Evolutionary conservation across 2,797 vertebrate species (phyloP), one percentile per base, ranked within the genome.

Genomic region (Chaetophractus vellerosus): DNA sequence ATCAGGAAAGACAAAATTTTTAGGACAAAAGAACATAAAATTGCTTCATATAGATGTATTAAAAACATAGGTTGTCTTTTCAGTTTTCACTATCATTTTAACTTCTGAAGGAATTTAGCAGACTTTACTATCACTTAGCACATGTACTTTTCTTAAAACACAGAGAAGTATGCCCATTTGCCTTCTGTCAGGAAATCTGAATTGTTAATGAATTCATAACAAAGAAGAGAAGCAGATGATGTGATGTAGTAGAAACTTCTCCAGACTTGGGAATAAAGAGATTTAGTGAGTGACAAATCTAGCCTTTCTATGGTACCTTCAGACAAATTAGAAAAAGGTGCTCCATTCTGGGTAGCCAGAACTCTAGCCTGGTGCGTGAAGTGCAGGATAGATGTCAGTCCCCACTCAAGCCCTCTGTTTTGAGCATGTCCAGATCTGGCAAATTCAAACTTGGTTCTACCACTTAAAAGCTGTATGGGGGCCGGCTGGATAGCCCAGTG

Each of bases 401-500:
- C 71, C 55, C 64, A 55, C 12, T 55, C 55, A 88, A 94, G 84
- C 38, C 11, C 36, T 84, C 28, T 50, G 86, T 28, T 81, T 64
- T 36, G 24, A 75, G 66, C 33, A 71, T 23, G 55, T 31, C 11
- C 26, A 87, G n/a, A 71, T 45, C 19, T 61, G 71, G 75, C 14
- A 81, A 95, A 88, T 57, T 93, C n/a, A 88, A 90, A 90, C 38
- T 28, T 71, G n/a, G 93, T 16, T 64, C 74, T 87, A 74, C 45
- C 38, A 91, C 23, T 69, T 57, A n/a, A n/a, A n/a, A n/a, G n/a
- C n/a, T n/a, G n/a, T n/a, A n/a, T n/a, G n/a, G n/a, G n/a, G n/a
- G n/a, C n/a, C n/a, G n/a, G n/a, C n/a, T n/a, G n/a, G n/a, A n/a
- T n/a, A n/a, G n/a, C n/a, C n/a, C n/a, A n/a, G n/a, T n/a, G n/a